Evolutionary conservation across 1,140 invertebrate genomes (phyloP), one percentile per base, ranked within the genome.

Genomic region (Argopecten irradians): DNA sequence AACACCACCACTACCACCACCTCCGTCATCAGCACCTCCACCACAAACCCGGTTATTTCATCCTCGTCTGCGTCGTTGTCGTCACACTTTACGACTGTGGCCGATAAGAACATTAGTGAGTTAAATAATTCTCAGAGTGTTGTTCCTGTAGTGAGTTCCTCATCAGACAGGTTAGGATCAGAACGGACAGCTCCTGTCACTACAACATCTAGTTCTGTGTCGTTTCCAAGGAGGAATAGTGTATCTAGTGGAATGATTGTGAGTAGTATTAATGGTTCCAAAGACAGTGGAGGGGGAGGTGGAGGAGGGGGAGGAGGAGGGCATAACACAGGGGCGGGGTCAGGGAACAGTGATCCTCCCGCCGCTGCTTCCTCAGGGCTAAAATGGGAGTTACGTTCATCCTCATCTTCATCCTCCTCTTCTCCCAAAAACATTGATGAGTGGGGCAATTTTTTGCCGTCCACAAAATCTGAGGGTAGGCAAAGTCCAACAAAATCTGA

Each of bases 381-480:
- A 28, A 91, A 90, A 43, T 91, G 91, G 91, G 91, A 91, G 22
- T 71, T 91, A n/a, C 84, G 89, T 32, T 91, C 91, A 22, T 43
- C 88, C 19, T 86, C 88, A 33, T 90, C 91, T 19, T 88, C 87
- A 3, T 85, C 85, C 16, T 46, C 43, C n/a, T 33, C 46, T 34
- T 28, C 82, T 71, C 55, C 55, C 11, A 71, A 71, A 71, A 71
- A 71, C 55, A 71, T 71, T n/a, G 85, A 83, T 86, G 34, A 36
- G 16, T 85, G 83, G 46, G 46, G 33, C 33, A 71, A 71, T 43
- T 8, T 41, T 22, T 34, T 34, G 71, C 16, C 82, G 8, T 87
- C 86, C 11, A 14, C 71, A 28, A 43, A 39, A 34, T 32, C 19
- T 33, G 86, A 87, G 39, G 86, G 46, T 32, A 84, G 36, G 41